phyloP scores from a whole-genome alignment of 2,113 vertebrate genomes.

The Colaptes auratus region DNA sequence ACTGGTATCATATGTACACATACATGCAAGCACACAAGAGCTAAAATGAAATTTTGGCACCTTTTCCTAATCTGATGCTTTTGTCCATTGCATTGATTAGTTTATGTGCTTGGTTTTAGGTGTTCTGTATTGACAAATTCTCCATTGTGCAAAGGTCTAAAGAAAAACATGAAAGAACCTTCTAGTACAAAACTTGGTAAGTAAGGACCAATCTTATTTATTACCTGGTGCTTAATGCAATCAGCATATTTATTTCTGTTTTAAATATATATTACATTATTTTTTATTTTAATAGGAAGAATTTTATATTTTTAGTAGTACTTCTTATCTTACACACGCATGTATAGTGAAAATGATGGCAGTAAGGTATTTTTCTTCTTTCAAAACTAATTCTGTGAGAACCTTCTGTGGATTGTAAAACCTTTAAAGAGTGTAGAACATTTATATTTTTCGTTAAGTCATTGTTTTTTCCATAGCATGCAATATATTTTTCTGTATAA shows the following conservation, averaged over 20 bases:
- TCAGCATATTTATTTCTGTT: background rate
- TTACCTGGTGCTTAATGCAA: background rate
- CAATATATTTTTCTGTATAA: background rate
- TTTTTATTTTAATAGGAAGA: background rate
- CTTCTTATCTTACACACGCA: background rate
- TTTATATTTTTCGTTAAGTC: background rate
- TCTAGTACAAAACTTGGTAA: slow-evolving; percentile 74
- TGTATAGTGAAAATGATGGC: background rate
- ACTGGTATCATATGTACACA: background rate
- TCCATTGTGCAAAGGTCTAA: slow-evolving; percentile 74
- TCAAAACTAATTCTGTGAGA: background rate
- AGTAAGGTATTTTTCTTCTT: background rate
- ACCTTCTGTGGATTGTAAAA: background rate
- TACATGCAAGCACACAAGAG: background rate
- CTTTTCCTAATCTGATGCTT: background rate
- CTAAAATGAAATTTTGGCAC: background rate
- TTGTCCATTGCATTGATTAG: background rate
- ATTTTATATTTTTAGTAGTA: background rate
- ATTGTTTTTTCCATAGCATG: background rate
- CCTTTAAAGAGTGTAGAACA: background rate
- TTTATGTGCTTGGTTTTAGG: slow-evolving; percentile 52
- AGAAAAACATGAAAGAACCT: slow-evolving; percentile 43
- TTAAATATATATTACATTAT: background rate
- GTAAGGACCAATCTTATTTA: background rate
- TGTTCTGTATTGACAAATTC: slow-evolving; percentile 76